Evolutionary conservation across 2,113 vertebrate genomes (phyloP).

Genomic region (Myiopsitta monachus): DNA sequence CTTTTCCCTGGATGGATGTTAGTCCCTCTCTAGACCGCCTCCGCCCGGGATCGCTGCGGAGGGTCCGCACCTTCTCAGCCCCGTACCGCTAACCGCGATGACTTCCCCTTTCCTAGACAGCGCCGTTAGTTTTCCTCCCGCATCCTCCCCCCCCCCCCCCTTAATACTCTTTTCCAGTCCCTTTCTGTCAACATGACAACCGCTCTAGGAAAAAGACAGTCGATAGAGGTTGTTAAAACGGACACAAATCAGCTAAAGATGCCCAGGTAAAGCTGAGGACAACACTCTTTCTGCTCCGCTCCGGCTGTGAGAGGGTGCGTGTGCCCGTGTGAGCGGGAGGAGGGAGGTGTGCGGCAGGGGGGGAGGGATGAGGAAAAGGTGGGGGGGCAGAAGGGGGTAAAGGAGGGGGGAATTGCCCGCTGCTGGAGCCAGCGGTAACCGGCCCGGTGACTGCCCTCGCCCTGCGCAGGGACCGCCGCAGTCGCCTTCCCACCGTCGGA

Average conservation of each 20-base stretch:
- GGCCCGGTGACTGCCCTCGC: not conserved
- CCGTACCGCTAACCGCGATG: not conserved
- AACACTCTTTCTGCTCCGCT: not conserved
- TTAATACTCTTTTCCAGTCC: not conserved
- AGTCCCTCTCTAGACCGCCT: not conserved
- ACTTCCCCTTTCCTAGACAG: not conserved
- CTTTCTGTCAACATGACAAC: not conserved
- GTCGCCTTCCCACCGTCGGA: not conserved
- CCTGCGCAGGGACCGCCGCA: not conserved
- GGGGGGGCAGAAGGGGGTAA: not conserved
- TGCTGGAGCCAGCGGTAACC: not conserved
- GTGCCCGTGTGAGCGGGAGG: not conserved
- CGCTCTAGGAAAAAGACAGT: not conserved
- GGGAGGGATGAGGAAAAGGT: not conserved
- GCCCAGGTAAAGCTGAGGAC: conserved; percentile 28
- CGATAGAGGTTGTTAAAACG: not conserved
- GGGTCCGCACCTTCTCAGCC: not conserved
- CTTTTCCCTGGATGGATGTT: not conserved
- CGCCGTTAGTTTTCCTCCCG: not conserved
- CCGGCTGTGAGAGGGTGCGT: not conserved
- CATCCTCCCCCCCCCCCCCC: too few relatives aligned
- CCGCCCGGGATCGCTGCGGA: not conserved
- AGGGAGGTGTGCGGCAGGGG: not conserved
- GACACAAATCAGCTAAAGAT: conserved; percentile 36
- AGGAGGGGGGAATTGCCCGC: not conserved